phyloP scores from a whole-genome alignment of 23 tunicate species.

The Halocynthia roretzi region DNA sequence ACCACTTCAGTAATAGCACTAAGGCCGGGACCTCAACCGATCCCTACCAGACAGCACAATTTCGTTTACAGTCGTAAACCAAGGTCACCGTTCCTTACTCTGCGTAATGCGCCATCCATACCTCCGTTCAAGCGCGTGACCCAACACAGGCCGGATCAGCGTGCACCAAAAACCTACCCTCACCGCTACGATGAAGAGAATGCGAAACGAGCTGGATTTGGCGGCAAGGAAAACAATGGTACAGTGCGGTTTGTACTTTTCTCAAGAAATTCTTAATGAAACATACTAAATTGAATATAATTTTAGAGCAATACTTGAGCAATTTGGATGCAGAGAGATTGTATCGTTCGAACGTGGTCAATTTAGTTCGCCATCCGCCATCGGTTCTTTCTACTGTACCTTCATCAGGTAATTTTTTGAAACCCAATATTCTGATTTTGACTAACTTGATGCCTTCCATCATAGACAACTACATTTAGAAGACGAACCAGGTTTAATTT shows the following conservation, averaged over 20 bases:
- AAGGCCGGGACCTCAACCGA: slow-evolving; percentile 24
- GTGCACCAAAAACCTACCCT: slow-evolving; percentile 19
- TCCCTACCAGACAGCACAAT: slow-evolving; percentile 57
- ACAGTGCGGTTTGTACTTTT: no score
- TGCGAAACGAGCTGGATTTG: slow-evolving; percentile 15
- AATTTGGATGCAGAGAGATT: slow-evolving; percentile 4
- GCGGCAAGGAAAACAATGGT: neutral
- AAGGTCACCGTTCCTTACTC: slow-evolving; percentile 51
- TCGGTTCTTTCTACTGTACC: slow-evolving; percentile 29
- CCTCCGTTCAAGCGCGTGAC: slow-evolving; percentile 83
- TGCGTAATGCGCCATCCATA: slow-evolving; percentile 69
- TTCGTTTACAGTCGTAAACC: slow-evolving; percentile 54
- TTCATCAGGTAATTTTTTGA: neutral
- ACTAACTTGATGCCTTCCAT: no score
- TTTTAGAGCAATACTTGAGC: slow-evolving; percentile 9
- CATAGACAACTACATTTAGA: no score
- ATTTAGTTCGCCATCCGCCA: slow-evolving; percentile 60
- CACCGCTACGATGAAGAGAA: slow-evolving; percentile 26
- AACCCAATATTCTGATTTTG: neutral
- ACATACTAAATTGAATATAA: neutral
- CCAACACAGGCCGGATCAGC: slow-evolving; percentile 7
- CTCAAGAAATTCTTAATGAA: no score
- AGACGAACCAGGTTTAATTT: neutral
- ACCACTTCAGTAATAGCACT: slow-evolving; percentile 23
- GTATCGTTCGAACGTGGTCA: slow-evolving; percentile 46